Conservation (phyloP, 2,888 invertebrate genomes). For the Eupithecia subumbrata region DNA sequence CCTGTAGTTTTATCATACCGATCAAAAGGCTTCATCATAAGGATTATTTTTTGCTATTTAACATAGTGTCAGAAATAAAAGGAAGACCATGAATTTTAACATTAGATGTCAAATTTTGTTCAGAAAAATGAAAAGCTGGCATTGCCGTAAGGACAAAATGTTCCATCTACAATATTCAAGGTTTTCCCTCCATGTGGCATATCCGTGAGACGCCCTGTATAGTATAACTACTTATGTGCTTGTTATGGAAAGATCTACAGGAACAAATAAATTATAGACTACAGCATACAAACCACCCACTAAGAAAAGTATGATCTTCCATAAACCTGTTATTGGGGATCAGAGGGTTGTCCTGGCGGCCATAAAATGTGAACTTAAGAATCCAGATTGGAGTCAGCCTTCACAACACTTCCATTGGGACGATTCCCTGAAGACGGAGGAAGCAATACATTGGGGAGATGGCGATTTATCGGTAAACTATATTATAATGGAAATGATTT, state of each 20-base stretch:
- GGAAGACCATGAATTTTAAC: too few relatives aligned
- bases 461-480: conserved; percentile 72
- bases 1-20: too few relatives aligned
- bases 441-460: conserved; percentile 75
- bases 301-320: conserved; percentile 57
- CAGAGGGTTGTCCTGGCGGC: conserved; percentile 73
- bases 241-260: not conserved
- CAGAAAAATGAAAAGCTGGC: too few relatives aligned
- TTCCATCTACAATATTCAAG: too few relatives aligned
- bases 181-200: too few relatives aligned
- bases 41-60: too few relatives aligned
- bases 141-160: too few relatives aligned
- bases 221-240: not conserved
- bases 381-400: conserved; percentile 81
- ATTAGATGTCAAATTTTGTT: too few relatives aligned
- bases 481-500: not conserved
- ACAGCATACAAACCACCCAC: conserved; percentile 54
- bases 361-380: conserved; percentile 73
- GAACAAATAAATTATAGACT: conserved; percentile 42
- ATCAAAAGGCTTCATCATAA: too few relatives aligned
- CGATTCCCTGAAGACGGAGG: conserved; percentile 69
- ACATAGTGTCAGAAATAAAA: too few relatives aligned
- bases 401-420: conserved; percentile 84
- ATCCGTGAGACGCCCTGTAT: too few relatives aligned
- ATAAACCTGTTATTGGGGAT: conserved; percentile 52